Base-by-base conservation (phyloP, 2,888 invertebrate species). In the Tiphia femorata region DNA sequence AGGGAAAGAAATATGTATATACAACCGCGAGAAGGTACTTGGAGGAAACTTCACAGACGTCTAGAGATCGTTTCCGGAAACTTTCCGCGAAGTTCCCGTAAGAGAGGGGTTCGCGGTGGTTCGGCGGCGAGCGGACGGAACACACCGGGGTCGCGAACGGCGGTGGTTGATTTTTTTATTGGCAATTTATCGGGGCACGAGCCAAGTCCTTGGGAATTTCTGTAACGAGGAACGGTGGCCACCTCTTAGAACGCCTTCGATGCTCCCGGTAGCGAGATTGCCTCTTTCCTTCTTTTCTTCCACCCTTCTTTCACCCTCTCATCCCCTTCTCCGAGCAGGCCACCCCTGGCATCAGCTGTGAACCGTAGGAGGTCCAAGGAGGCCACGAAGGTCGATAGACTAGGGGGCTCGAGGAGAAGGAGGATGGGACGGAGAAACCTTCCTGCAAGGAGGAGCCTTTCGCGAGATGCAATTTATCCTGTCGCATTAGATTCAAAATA, bases 401-500 rank as follows among this genome's bases (percentile, higher is more conserved):
- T 30, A 20, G n/a, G 10, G 40, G 20, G 23, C 17, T 10, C 30
- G 20, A 44, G 10, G 16, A 16, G 37, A n/a, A 16, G 35, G 10
- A 21, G 14, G 38, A 20, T 19, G 12, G 54, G 27, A 48, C 21
- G 25, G 49, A 27, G 50, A 7, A 44, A 46, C 14, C 33, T 21
- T 38, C 46, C 25, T 30, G 43, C 48, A 23, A 38, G 41, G n/a
- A 50, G 55, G 51, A 50, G 49, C 25, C 66, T 56, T 66, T 44
- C 65, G 59, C 56, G 63, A 49, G 64, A 58, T 63, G 68, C 68
- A 69, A 75, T 77, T 78, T 73, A 73, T 77, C 73, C 71, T 61
- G 71, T 76, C 69, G 70, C 66, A 73, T 76, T 75, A 72, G 70
- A 70, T 74, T 72, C 73, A 73, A 77, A 79, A 78, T 79, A 79